A percentile compares a stretch with the other conserved stretches of the same genome.
Conservation (phyloP, 2,113 vertebrate species). For the Cyprinodon brontotheroides region DNA sequence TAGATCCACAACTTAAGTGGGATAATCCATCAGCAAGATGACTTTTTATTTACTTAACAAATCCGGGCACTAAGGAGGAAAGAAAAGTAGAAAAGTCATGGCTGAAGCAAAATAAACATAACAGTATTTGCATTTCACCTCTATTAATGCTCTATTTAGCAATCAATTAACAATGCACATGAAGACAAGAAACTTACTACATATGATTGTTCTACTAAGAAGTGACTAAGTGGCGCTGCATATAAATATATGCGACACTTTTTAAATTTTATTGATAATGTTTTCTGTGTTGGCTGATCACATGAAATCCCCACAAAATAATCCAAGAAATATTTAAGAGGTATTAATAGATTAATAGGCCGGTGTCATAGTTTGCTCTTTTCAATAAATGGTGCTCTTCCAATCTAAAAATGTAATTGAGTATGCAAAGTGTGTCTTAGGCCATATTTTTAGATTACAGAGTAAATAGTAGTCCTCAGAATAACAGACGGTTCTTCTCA, state of each 20-base stretch:
- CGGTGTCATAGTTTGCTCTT: constrained; percentile 10
- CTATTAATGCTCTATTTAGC: too few species aligned
- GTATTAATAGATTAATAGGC: not conserved
- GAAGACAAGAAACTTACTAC: not conserved
- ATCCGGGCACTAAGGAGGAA: too few species aligned
- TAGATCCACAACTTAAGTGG: too few species aligned
- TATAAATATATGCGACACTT: not conserved
- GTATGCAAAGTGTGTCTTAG: constrained; percentile 34
- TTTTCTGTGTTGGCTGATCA: not conserved
- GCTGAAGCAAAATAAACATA: too few species aligned
- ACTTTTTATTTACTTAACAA: too few species aligned
- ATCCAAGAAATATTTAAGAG: not conserved
- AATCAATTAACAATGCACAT: too few species aligned
- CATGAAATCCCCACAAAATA: not conserved
- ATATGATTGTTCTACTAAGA: not conserved
- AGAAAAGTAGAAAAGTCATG: too few species aligned
- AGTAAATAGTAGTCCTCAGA: constrained; percentile 44
- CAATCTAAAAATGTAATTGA: constrained; percentile 19
- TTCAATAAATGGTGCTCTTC: constrained; percentile 67
- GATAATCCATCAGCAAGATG: too few species aligned
- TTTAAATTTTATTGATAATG: not conserved
- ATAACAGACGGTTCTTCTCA: constrained; percentile 14
- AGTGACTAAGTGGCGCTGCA: not conserved
- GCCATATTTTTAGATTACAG: constrained; percentile 43
- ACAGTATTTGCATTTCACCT: too few species aligned